These are phyloP conservation scores for Eupithecia pulchellata DNA, from an alignment of 2,888 invertebrate genomes.

Conservation along the genomic window DNA sequence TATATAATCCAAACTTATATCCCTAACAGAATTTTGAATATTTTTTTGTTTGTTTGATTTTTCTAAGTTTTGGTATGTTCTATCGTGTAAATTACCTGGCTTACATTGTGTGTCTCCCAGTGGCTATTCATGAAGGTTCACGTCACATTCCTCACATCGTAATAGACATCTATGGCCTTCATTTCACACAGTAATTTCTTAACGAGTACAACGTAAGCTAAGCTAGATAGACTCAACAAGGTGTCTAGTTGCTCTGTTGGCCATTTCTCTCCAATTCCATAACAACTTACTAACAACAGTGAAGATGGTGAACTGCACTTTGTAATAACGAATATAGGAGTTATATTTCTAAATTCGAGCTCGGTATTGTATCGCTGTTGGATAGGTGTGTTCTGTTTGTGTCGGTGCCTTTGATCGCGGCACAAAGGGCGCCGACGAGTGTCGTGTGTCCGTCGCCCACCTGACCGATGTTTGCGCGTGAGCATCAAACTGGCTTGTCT, in stretches of 20 bases:
- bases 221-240: slow-evolving; percentile 79
- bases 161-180: slow-evolving; percentile 33
- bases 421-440: slow-evolving; percentile 80
- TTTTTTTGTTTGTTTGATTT: no score
- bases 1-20: no score
- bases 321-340: slow-evolving; percentile 27
- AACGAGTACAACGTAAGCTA: slow-evolving; percentile 60
- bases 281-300: not conserved
- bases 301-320: slow-evolving; percentile 1
- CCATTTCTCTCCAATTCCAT: slow-evolving; percentile 34
- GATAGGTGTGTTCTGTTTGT: slow-evolving; percentile 61
- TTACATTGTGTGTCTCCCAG: not conserved
- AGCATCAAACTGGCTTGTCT: slow-evolving; percentile 51
- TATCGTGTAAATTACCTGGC: not conserved
- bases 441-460: slow-evolving; percentile 79
- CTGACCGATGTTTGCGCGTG: slow-evolving; percentile 74
- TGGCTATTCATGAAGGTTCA: not conserved
- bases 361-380: slow-evolving; percentile 46
- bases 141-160: slow-evolving; percentile 4
- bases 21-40: no score
- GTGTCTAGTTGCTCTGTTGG: slow-evolving; percentile 69
- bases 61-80: no score
- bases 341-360: slow-evolving; percentile 30
- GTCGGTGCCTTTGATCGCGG: slow-evolving; percentile 78
- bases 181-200: slow-evolving; percentile 60